Base-by-base conservation (phyloP, 2,113 vertebrate species). In the Ovis canadensis region DNA sequence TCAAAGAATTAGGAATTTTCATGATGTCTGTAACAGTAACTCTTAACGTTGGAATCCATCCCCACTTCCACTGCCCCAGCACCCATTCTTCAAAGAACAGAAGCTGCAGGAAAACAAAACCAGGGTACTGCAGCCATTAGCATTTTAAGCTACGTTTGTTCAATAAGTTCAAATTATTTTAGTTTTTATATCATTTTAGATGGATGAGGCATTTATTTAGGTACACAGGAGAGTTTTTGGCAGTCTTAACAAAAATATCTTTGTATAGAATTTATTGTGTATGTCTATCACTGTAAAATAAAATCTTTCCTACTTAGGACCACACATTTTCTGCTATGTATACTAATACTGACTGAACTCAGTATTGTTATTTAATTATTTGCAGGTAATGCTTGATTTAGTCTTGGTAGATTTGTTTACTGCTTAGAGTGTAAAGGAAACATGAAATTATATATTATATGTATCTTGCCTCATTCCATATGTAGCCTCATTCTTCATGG, bases 371-470 rank as follows among this genome's bases (percentile, higher is more conserved):
- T 92, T 96, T 85, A 23, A 48, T 97, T 96, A 83, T 36, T 97
- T 97, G 91, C 33, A 86, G 45, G 60, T 94, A 94, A 64, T 88
- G 5, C 31, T 92, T 91, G 64, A 45, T 95, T 25, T 96, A 64
- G 6, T 40, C 17, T 62, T 36, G 67, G 9, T 64, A 95, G 33
- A 96, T 83, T 82, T 92, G 43, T 92, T 96, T 94, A 90, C 15
- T 52, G 23, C 29, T 87, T 31, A 94, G 48, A 88, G 27, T 96
- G 6, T 84, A 98, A 96, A 96, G 36, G 91, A 94, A 98, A 80
- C 87, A 33, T 71, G 43, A 94, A 94, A 62, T 86, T 78, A 78
- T 95, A 12, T 94, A 57, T 84, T 94, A 62, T 11, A 55, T 88
- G 17, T 59, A 84, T 21, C 50, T 90, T 92, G 23, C 48, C 71